These are phyloP conservation scores for Oostethus manadensis DNA, from an alignment of 2,113 vertebrate species.

Conservation along the genomic window DNA sequence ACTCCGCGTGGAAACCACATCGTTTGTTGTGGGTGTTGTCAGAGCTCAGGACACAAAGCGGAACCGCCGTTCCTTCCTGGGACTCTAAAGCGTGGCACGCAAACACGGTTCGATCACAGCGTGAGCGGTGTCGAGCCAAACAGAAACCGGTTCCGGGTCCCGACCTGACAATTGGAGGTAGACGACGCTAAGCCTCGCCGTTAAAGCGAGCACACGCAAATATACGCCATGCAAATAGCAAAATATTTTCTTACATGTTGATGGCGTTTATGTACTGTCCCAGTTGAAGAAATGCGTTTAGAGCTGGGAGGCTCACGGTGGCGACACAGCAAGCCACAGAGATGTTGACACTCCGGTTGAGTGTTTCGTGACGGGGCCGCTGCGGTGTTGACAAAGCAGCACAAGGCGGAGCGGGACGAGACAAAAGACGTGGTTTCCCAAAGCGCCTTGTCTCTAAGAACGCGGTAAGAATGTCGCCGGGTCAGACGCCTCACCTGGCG, in stretches of 20 bases:
- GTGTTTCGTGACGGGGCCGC: too few species aligned
- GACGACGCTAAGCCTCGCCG: not conserved
- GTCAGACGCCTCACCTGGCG: constrained; percentile 31
- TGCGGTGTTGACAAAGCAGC: constrained; percentile 6
- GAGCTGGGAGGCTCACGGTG: not conserved
- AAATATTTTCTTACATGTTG: constrained; percentile 7
- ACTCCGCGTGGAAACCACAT: constrained; percentile 48
- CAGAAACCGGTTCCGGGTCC: too few species aligned
- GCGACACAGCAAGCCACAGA: constrained; percentile 4
- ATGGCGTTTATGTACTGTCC: not conserved
- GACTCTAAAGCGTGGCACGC: too few species aligned
- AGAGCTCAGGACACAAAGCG: not conserved
- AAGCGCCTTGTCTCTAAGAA: constrained; percentile 38
- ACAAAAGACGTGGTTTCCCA: constrained; percentile 17
- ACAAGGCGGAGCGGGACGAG: constrained; percentile 3
- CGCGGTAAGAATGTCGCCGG: constrained; percentile 49
- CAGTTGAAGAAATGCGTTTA: not conserved
- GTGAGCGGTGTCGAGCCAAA: too few species aligned
- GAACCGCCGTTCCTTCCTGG: too few species aligned
- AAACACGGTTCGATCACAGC: too few species aligned
- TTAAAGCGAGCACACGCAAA: not conserved
- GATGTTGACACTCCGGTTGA: not conserved
- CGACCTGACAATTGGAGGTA: too few species aligned
- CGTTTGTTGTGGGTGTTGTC: not conserved
- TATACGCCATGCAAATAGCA: not conserved